Conservation (phyloP, 2,888 invertebrate genomes). For the Teleiodes luculella region DNA sequence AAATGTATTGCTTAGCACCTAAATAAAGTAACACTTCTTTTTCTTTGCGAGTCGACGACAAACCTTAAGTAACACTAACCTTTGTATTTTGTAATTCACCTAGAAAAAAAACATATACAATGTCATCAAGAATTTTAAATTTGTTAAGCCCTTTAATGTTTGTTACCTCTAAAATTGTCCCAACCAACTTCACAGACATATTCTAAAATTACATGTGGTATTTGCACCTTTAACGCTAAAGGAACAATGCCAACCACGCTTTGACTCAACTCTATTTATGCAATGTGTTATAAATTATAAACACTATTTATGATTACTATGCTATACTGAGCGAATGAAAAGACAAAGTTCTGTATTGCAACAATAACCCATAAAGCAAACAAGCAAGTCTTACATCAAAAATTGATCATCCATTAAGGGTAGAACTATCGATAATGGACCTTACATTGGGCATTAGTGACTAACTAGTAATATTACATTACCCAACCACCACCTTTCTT, state of each 20-base stretch:
- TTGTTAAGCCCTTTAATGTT: neutral
- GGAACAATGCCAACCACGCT: neutral
- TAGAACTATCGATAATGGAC: neutral
- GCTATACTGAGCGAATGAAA: no score
- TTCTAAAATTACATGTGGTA: neutral
- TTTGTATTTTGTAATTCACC: no score
- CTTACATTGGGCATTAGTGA: neutral
- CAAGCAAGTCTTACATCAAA: neutral
- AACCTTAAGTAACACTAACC: no score
- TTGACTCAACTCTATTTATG: neutral
- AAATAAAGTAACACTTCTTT: no score
- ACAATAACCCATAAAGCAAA: neutral
- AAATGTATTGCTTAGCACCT: no score
- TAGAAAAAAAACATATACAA: no score
- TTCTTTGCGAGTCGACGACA: no score
- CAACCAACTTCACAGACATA: neutral
- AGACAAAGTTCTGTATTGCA: no score
- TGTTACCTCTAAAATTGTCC: neutral
- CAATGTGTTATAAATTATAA: neutral
- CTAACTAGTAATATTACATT: slow-evolving; percentile 4
- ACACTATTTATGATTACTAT: no score
- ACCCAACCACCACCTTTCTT: neutral
- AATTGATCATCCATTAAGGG: neutral
- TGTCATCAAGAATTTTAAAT: no score
- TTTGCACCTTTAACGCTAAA: neutral